A percentile compares a stretch with the other conserved stretches of the same genome.
Evolutionary conservation across 2,113 vertebrate genomes (phyloP).

Genomic region (Chrysochloris asiatica): DNA sequence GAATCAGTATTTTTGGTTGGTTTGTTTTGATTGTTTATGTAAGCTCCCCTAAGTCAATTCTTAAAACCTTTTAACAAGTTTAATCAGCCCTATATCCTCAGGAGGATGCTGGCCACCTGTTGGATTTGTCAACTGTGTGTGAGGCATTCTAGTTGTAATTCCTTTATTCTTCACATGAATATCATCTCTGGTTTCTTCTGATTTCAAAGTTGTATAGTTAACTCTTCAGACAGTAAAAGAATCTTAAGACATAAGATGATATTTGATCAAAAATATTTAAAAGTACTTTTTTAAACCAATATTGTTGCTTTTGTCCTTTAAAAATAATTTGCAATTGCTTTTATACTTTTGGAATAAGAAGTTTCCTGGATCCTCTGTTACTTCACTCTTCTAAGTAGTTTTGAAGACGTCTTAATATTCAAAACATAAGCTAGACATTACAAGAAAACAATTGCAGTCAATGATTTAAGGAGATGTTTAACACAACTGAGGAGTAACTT

Average conservation of each 20-base stretch:
- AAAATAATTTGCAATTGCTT: background rate
- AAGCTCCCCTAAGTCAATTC: background rate
- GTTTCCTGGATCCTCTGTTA: background rate
- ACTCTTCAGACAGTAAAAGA: background rate
- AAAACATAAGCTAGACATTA: too few species aligned
- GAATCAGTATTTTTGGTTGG: background rate
- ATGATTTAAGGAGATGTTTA: conserved; percentile 24
- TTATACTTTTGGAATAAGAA: too few species aligned
- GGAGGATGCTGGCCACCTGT: background rate
- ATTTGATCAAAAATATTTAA: background rate
- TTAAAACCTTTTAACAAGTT: background rate
- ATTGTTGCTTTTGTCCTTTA: background rate
- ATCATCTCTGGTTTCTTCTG: background rate
- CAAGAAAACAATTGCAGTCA: conserved; percentile 7
- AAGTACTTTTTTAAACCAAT: background rate
- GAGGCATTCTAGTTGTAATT: background rate
- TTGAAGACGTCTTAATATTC: background rate
- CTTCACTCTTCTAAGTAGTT: background rate
- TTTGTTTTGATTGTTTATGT: conserved; percentile 26
- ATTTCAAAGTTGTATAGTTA: background rate
- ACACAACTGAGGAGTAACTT: background rate
- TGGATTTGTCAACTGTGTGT: background rate
- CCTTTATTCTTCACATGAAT: background rate
- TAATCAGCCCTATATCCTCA: background rate
- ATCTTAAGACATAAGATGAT: background rate